Percentiles rank a stretch among this genome's conserved stretches.
Evolutionary conservation across 2,888 invertebrate species (phyloP).

Genomic region (Cataglyphis cursor): DNA sequence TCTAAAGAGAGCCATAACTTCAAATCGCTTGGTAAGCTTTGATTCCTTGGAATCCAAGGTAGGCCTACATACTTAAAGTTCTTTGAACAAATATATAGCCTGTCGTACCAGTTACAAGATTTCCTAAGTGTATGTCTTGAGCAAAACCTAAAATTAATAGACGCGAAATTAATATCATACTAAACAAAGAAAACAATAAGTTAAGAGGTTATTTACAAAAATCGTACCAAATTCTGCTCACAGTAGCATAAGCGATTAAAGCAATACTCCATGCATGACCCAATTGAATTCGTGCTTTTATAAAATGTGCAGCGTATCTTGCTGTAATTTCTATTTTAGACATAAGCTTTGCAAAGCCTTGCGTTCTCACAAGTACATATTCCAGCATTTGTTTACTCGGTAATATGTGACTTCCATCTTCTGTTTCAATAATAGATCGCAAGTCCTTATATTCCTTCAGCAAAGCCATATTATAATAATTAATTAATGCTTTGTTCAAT

Average conservation of each 20-base stretch:
- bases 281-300: constrained; percentile 87
- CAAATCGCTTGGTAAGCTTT: constrained; percentile 87
- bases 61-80: constrained; percentile 87
- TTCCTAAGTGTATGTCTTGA: constrained; percentile 87
- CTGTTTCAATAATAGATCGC: constrained; percentile 72
- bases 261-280: constrained; percentile 89
- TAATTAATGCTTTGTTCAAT: constrained; percentile 88
- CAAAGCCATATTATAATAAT: constrained; percentile 87
- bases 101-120: constrained; percentile 88
- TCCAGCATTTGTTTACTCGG: constrained; percentile 89
- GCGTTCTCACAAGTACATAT: constrained; percentile 88
- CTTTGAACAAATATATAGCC: constrained; percentile 85
- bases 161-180: background rate
- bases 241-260: constrained; percentile 88
- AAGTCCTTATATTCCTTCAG: constrained; percentile 85
- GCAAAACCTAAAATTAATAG: constrained; percentile 83
- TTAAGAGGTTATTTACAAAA: constrained; percentile 6
- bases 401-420: constrained; percentile 83
- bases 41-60: constrained; percentile 87
- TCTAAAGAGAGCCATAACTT: constrained; percentile 87
- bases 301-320: constrained; percentile 87
- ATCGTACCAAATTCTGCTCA: constrained; percentile 88
- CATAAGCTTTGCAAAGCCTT: constrained; percentile 89
- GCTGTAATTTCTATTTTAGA: constrained; percentile 87
- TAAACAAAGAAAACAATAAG: background rate